These are phyloP conservation scores for Poecilia wingei DNA, from an alignment of 2,797 vertebrate species.

Conservation along the genomic window DNA sequence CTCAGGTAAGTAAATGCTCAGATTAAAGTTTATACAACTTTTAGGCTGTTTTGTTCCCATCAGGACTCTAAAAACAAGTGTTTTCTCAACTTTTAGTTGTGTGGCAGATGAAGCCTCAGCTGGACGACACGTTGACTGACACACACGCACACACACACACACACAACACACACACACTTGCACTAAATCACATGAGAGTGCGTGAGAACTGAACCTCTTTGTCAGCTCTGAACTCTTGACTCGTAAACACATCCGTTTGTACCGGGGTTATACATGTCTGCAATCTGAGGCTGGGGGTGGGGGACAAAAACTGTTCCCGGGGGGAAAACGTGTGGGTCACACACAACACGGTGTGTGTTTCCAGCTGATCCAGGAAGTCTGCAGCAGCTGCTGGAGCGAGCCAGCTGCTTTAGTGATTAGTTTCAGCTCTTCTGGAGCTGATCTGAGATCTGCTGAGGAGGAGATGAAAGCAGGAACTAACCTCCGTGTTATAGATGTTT, in stretches of 20 bases:
- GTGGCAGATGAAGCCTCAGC: background rate
- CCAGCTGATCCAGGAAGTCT: conserved; percentile 21
- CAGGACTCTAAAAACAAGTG: background rate
- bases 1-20: background rate
- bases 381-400: conserved; percentile 13
- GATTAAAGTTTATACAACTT: background rate
- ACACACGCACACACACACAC: no score
- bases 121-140: background rate
- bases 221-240: conserved; percentile 60
- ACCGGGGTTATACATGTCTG: conserved; percentile 36
- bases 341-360: conserved; percentile 17
- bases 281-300: background rate
- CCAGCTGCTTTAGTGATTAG: conserved; percentile 23
- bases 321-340: conserved; percentile 5
- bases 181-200: background rate
- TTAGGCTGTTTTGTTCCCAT: background rate
- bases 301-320: conserved; percentile 6
- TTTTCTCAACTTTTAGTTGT: background rate
- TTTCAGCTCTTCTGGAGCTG: conserved; percentile 18
- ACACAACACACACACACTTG: background rate
- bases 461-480: background rate
- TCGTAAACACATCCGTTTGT: conserved; percentile 55
- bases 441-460: background rate
- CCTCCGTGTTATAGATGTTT: background rate
- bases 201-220: conserved; percentile 34